These are phyloP conservation scores for Dendrocincla tyrannina DNA, from an alignment of 2,797 vertebrate genomes.

Conservation along the genomic window DNA sequence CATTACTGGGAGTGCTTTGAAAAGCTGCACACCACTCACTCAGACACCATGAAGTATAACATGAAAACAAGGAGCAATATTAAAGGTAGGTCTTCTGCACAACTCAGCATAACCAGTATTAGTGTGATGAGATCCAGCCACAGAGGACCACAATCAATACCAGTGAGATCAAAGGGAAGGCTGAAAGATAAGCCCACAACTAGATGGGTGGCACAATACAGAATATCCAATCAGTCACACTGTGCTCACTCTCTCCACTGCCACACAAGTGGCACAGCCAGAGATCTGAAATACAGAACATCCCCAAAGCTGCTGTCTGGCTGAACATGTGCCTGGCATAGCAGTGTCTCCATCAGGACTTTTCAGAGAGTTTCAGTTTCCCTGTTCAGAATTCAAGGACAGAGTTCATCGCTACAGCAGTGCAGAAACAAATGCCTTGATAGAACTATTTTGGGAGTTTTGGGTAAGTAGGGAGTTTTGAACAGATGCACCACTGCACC, in stretches of 20 bases:
- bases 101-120: neutral
- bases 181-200: neutral
- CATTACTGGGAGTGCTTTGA: neutral
- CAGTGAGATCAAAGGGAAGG: neutral
- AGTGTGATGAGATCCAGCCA: neutral
- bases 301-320: neutral
- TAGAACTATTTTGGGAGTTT: neutral
- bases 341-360: neutral
- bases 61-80: neutral
- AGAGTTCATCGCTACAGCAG: neutral
- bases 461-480: neutral
- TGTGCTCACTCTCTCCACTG: neutral
- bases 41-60: neutral
- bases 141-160: fast-evolving
- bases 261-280: fast-evolving
- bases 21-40: neutral
- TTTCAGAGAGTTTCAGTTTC: neutral
- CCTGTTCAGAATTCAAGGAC: neutral
- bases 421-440: neutral
- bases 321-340: fast-evolving
- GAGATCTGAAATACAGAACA: neutral
- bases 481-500: neutral
- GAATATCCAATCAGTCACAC: neutral
- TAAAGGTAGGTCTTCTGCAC: neutral
- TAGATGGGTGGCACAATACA: neutral